Percentiles rank a stretch among this genome's conserved stretches.
phyloP scores from a whole-genome alignment of 2,888 invertebrate genomes.

The Apodemia zela region DNA sequence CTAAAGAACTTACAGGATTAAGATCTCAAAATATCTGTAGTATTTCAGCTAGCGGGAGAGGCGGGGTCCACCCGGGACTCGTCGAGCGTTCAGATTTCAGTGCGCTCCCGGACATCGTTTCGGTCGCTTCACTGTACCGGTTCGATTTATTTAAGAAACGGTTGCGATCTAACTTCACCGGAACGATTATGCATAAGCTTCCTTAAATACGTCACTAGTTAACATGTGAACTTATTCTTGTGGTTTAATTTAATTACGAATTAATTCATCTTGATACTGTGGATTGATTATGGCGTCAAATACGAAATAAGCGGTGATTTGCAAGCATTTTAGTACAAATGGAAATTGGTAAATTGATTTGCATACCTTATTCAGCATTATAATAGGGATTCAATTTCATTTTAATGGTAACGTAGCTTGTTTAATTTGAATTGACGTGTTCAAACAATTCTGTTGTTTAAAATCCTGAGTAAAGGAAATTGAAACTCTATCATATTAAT shows the following conservation, averaged over 20 bases:
- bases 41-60: conserved; percentile 39
- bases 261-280: neutral
- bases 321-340: conserved; percentile 9
- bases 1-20: conserved; percentile 41
- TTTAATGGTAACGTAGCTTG: neutral
- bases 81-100: conserved; percentile 37
- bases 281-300: conserved; percentile 10
- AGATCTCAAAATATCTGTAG: conserved; percentile 40
- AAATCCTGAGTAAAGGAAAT: no score
- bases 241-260: conserved; percentile 17
- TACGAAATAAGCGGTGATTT: conserved; percentile 5
- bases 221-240: conserved; percentile 50
- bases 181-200: conserved; percentile 44
- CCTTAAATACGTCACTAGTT: conserved; percentile 30
- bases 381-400: neutral
- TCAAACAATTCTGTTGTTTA: no score
- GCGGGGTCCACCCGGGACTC: conserved; percentile 39
- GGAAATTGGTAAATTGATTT: conserved; percentile 19
- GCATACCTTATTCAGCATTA: conserved; percentile 12
- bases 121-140: conserved; percentile 33
- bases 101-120: conserved; percentile 49
- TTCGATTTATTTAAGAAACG: conserved; percentile 21
- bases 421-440: no score
- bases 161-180: conserved; percentile 37
- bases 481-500: no score